These are phyloP conservation scores for Eospalax fontanierii DNA, from an alignment of 2,797 vertebrate species.

Conservation along the genomic window DNA sequence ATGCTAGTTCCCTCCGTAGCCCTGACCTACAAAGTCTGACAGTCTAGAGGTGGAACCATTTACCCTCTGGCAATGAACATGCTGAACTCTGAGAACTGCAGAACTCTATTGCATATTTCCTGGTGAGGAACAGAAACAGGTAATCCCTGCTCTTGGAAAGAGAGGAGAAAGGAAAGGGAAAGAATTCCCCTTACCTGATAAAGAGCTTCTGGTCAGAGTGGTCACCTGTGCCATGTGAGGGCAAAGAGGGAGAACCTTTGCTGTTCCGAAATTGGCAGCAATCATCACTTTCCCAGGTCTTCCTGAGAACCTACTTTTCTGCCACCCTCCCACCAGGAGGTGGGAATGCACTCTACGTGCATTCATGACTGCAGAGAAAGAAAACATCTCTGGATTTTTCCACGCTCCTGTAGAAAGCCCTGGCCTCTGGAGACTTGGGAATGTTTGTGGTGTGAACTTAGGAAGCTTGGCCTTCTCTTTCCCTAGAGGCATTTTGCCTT, in stretches of 20 bases:
- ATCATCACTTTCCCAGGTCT: background rate
- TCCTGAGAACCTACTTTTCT: background rate
- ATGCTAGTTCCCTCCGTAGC: background rate
- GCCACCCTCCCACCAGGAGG: background rate
- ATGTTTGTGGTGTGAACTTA: background rate
- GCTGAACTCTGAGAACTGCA: background rate
- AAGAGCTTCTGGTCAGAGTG: background rate
- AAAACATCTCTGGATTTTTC: background rate
- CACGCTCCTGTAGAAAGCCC: background rate
- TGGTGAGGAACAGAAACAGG: background rate
- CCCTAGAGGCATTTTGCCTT: background rate
- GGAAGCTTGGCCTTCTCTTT: background rate
- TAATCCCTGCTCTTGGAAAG: background rate
- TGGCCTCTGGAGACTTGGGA: background rate
- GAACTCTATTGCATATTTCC: background rate
- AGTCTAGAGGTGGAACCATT: background rate
- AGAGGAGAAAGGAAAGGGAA: background rate
- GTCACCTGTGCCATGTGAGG: background rate
- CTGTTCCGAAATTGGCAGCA: background rate
- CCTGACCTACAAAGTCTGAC: background rate
- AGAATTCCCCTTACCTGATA: background rate
- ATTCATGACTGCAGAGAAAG: background rate
- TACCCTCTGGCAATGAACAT: background rate
- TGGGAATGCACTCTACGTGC: background rate
- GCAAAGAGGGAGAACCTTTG: background rate